phyloP scores from a whole-genome alignment of 2,797 vertebrate species.

The Buphagus erythrorhynchus region DNA sequence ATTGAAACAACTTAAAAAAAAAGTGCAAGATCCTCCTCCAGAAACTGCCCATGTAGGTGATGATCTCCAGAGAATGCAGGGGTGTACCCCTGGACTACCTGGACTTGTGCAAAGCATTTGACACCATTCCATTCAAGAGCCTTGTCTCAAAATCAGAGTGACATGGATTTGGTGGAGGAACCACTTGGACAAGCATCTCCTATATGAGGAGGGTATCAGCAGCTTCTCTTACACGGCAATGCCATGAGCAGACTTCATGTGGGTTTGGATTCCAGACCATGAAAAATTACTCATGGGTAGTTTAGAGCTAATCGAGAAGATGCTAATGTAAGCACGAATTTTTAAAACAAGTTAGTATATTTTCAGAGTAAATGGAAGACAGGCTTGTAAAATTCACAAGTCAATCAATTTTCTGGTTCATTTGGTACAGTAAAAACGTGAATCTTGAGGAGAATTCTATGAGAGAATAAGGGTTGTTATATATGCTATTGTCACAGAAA shows the following conservation, averaged over 20 bases:
- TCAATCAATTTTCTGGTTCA: conserved; percentile 22
- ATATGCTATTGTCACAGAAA: not conserved
- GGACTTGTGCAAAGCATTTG: not conserved
- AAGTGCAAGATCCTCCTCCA: not conserved
- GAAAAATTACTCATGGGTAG: not conserved
- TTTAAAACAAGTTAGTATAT: not conserved
- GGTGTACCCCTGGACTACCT: accelerated
- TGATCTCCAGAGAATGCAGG: not conserved
- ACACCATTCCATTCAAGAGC: not conserved
- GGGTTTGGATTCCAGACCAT: not conserved
- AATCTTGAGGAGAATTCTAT: not conserved
- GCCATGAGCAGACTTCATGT: not conserved
- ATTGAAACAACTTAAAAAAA: not conserved
- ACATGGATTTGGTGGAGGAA: not conserved
- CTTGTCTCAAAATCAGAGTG: not conserved
- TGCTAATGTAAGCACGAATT: not conserved
- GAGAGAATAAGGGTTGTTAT: not conserved
- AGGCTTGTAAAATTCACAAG: not conserved
- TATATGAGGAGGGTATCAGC: not conserved
- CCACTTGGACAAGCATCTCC: not conserved
- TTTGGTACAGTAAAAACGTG: not conserved
- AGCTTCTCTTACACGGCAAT: not conserved
- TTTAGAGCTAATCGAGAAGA: not conserved
- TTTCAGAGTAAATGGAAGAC: not conserved
- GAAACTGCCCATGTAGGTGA: not conserved